Evolutionary conservation across 2,797 vertebrate species (phyloP).

Genomic region (Darevskia mixta): DNA sequence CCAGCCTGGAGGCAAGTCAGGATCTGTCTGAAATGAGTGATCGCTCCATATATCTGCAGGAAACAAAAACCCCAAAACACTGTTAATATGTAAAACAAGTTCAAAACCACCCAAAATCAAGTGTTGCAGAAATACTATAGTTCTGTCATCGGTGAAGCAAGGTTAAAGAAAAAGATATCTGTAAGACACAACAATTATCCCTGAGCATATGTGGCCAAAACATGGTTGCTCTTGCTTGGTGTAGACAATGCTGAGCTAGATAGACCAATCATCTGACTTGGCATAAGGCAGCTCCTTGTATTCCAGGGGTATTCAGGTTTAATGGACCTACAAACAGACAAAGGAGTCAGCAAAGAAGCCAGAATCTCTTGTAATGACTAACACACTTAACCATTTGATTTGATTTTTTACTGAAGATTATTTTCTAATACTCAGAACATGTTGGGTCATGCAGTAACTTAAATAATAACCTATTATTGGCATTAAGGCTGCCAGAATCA

Average conservation of each 20-base stretch:
- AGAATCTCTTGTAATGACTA: not conserved
- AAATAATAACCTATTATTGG: not conserved
- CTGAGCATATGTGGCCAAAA: too few species aligned
- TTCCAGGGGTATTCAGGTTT: not conserved
- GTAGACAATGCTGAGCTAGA: not conserved
- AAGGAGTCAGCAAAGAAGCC: not conserved
- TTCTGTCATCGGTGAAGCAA: not conserved
- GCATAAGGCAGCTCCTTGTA: not conserved
- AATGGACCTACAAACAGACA: not conserved
- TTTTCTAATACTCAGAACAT: not conserved
- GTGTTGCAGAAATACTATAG: not conserved
- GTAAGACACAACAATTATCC: not conserved
- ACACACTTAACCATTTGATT: too few species aligned
- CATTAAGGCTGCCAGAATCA: not conserved
- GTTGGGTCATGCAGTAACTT: not conserved
- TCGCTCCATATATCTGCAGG: slow-evolving; percentile 91
- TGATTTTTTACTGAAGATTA: not conserved
- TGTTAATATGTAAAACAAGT: slow-evolving; percentile 17
- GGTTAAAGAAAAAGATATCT: slow-evolving; percentile 2
- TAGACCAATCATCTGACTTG: not conserved
- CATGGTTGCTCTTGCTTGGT: too few species aligned
- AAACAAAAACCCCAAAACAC: slow-evolving; percentile 32
- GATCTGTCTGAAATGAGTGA: slow-evolving; percentile 94
- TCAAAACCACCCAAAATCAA: not conserved
- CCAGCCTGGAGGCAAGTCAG: slow-evolving; percentile 94